Evolutionary conservation across 2,797 vertebrate genomes (phyloP), one percentile per base, ranked within the genome.

Genomic region (Lepus townsendii): DNA sequence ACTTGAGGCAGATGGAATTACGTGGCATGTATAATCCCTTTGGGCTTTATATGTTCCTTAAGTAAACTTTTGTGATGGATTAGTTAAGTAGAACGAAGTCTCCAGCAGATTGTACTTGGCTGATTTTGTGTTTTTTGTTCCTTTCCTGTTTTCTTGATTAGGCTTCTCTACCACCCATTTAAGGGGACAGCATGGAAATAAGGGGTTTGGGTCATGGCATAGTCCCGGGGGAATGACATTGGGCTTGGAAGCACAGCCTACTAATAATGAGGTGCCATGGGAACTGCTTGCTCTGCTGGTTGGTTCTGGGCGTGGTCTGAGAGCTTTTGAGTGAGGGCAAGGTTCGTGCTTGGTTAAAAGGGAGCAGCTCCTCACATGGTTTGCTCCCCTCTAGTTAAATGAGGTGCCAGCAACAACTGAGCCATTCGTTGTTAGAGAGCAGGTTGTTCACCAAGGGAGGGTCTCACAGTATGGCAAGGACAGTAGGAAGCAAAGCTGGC

Each of bases 1-100:
- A 38, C 63, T 86, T 32, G 35, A 72, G 54, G 68, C 76, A 82
- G 92, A 85, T 88, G 17, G n/a, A 91, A 88, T 96, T 92, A 94
- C 84, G 52, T 84, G 76, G 90, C 83, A 42, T 73, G 90, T 75
- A 32, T 90, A 95, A 90, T 92, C 88, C 71, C 77, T 50, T 54
- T 5, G 73, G 82, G 73, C 20, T 71, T 88, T 88, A 10, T 69
- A 66, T 95, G 88, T 93, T 76, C 71, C 83, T 95, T 75, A 85
- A 63, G 76, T 94, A 71, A 85, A 79, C 69, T 68, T 94, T 82
- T 52, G 4, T 50, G 82, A 85, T 4, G 27, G 38, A 38, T 83
- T 92, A 30, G 30, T 65, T 68, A 72, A 92, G 62, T 69, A 83
- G 60, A 52, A 57, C 2, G 3, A 47, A 78, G 30, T 71, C 50